Evolutionary conservation across 2,113 vertebrate species (phyloP).

Genomic region (Menura novaehollandiae): DNA sequence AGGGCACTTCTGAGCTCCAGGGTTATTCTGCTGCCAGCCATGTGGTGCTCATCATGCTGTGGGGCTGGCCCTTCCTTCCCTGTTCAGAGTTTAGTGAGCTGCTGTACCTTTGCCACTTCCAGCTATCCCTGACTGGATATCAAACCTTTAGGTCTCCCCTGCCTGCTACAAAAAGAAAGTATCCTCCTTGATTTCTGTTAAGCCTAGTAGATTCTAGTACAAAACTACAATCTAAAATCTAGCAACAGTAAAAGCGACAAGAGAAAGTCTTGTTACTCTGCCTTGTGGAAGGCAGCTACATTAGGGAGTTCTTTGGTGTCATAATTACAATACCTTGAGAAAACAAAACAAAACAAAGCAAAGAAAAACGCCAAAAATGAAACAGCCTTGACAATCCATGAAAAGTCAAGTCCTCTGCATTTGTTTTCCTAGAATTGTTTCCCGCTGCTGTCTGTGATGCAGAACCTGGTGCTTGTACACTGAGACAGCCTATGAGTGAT

Average conservation of each 20-base stretch:
- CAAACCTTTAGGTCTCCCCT: neutral
- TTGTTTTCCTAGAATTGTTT: neutral
- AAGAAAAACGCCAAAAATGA: neutral
- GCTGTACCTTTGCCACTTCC: neutral
- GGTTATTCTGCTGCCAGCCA: neutral
- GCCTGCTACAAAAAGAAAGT: neutral
- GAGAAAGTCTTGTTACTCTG: neutral
- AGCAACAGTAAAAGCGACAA: neutral
- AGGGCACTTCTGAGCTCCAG: neutral
- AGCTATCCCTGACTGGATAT: neutral
- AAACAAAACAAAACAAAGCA: neutral
- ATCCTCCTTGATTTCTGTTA: neutral
- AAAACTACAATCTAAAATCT: neutral
- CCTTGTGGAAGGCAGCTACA: neutral
- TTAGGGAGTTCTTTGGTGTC: neutral
- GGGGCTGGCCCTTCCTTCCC: neutral
- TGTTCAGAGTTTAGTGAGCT: neutral
- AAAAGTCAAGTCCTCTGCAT: neutral
- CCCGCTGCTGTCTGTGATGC: neutral
- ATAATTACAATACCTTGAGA: neutral
- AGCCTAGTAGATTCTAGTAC: neutral
- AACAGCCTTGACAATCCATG: neutral
- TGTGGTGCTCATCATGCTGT: fast-evolving
- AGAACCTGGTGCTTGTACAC: neutral
- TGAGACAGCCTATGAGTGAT: neutral